Conservation (phyloP, 2,113 vertebrate genomes). For the Rhinopomastus cyanomelas region DNA sequence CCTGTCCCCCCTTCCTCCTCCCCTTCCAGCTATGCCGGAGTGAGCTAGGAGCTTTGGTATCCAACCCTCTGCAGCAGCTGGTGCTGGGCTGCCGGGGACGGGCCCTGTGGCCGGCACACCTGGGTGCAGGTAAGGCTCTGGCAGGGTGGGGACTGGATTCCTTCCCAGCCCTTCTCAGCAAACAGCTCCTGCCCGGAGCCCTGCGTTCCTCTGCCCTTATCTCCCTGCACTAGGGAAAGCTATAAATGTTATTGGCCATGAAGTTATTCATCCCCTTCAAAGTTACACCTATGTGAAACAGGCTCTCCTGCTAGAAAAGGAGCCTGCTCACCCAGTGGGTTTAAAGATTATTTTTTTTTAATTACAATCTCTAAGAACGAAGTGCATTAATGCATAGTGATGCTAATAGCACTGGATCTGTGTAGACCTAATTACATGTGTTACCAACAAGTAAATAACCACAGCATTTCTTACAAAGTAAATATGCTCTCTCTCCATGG, state of each 20-base stretch:
- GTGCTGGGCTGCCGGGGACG: not conserved
- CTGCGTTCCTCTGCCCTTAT: conserved; percentile 65
- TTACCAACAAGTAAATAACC: not conserved
- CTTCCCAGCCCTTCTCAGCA: conserved; percentile 49
- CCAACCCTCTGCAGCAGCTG: not conserved
- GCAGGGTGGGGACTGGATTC: conserved; percentile 63
- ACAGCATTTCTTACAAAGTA: not conserved
- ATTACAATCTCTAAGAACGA: not conserved
- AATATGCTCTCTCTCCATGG: not conserved
- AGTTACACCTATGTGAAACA: conserved; percentile 39
- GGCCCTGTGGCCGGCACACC: not conserved
- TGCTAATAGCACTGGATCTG: not conserved
- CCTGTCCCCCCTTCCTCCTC: not conserved
- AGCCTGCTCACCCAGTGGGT: not conserved
- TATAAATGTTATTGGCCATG: conserved; percentile 67
- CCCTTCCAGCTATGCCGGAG: not conserved
- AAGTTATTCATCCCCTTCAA: conserved; percentile 63
- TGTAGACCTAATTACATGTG: not conserved
- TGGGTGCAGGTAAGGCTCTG: conserved; percentile 33
- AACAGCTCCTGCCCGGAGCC: conserved; percentile 65
- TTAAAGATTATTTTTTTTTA: not conserved
- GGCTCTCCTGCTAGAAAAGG: conserved; percentile 6
- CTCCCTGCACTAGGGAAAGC: conserved; percentile 38
- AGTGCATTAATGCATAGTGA: not conserved
- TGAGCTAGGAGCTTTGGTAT: conserved; percentile 43